Evolutionary conservation across 2,113 vertebrate genomes (phyloP).

Genomic region (Ctenodactylus gundi): DNA sequence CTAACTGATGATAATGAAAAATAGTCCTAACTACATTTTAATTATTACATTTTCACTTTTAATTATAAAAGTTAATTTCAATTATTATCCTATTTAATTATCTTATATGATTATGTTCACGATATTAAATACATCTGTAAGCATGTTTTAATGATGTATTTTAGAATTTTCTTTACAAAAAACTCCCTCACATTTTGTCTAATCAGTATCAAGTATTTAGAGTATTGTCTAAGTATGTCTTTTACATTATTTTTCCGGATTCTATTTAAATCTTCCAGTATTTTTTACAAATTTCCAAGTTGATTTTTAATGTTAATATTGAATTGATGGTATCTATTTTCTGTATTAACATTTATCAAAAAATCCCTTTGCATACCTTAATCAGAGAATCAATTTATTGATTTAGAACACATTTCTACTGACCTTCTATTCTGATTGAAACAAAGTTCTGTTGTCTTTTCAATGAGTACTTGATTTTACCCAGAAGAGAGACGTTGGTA

Average conservation of each 20-base stretch:
- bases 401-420: background rate
- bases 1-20: background rate
- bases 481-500: background rate
- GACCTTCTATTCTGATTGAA: background rate
- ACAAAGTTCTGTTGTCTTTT: background rate
- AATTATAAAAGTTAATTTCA: slow-evolving; percentile 44
- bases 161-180: background rate
- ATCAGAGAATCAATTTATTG: background rate
- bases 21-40: background rate
- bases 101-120: background rate
- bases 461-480: background rate
- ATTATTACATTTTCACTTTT: slow-evolving; percentile 27
- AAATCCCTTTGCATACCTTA: background rate
- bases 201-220: background rate
- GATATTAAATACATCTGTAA: background rate
- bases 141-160: background rate
- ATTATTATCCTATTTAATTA: slow-evolving; percentile 13
- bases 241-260: background rate
- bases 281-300: background rate
- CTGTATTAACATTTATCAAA: background rate
- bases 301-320: too few species aligned
- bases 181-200: background rate
- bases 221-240: background rate
- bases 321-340: too few species aligned
- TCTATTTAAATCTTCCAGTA: background rate